phyloP scores from a whole-genome alignment of 1,140 invertebrate species.

The Anagrus nilaparvatae region DNA sequence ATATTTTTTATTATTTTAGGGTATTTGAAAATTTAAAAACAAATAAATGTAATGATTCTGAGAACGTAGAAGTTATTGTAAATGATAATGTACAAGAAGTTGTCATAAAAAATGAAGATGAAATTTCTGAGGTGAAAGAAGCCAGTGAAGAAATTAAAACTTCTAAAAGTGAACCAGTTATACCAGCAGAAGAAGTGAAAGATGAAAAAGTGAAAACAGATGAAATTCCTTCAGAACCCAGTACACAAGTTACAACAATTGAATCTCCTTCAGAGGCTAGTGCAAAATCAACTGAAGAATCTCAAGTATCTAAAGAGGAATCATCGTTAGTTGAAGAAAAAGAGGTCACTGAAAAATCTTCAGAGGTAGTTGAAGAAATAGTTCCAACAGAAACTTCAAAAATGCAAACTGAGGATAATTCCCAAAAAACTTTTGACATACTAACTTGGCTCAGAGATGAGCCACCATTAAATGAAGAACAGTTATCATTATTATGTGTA shows the following conservation, averaged over 20 bases:
- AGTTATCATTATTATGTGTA: conserved; percentile 54
- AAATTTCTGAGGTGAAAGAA: conserved; percentile 1
- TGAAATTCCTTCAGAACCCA: background rate
- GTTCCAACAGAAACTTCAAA: background rate
- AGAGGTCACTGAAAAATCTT: background rate
- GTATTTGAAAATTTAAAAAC: conserved; percentile 17
- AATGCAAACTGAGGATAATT: conserved; percentile 4
- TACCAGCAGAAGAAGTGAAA: too few relatives aligned
- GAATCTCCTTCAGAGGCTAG: background rate
- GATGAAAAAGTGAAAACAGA: conserved; percentile 9
- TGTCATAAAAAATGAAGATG: conserved; percentile 1
- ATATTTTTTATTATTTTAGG: conserved; percentile 10
- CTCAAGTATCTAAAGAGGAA: conserved; percentile 18
- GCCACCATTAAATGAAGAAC: conserved; percentile 45
- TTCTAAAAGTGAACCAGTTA: conserved; percentile 17
- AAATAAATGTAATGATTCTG: conserved; percentile 1
- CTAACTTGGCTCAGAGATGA: conserved; percentile 48
- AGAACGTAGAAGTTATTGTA: too few relatives aligned
- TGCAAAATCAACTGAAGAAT: conserved; percentile 9
- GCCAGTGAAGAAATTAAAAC: conserved; percentile 8
- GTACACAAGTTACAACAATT: conserved; percentile 4
- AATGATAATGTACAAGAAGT: conserved; percentile 7
- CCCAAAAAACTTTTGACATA: conserved; percentile 26
- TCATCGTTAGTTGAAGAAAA: conserved; percentile 2
- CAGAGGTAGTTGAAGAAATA: conserved; percentile 10